Percentiles rank a stretch among this genome's conserved stretches.
Conservation (phyloP, 2,797 vertebrate species). For the Ficedula albicollis region DNA sequence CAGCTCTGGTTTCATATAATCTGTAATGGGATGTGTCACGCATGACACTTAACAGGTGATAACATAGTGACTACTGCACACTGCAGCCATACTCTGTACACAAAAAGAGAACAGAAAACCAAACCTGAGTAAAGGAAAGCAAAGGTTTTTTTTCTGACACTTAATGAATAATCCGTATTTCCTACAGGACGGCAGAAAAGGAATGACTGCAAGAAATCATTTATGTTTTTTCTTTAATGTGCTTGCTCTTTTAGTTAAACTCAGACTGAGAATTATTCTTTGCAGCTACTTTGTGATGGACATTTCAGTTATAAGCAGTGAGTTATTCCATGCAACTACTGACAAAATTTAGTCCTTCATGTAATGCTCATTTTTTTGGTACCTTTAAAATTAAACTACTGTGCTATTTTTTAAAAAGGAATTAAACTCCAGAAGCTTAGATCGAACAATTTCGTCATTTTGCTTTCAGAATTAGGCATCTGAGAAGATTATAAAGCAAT, state of each 20-base stretch:
- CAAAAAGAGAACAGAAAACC: not conserved
- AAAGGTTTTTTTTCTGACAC: not conserved
- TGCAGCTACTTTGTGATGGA: not conserved
- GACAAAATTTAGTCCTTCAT: not conserved
- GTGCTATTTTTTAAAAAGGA: slow-evolving; percentile 27
- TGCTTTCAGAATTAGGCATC: slow-evolving; percentile 46
- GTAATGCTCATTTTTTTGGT: not conserved
- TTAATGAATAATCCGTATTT: slow-evolving; percentile 19
- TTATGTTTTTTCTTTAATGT: not conserved
- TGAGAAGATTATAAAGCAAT: slow-evolving; percentile 28
- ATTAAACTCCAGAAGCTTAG: not conserved
- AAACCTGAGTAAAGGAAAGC: not conserved
- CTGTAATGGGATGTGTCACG: not conserved
- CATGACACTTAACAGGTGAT: slow-evolving; percentile 14
- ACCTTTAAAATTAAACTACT: slow-evolving; percentile 6
- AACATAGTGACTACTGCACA: not conserved
- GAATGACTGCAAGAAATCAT: slow-evolving; percentile 1
- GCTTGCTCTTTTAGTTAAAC: not conserved
- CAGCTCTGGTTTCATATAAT: not conserved
- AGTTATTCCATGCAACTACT: not conserved
- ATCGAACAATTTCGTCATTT: not conserved
- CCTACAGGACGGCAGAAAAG: slow-evolving; percentile 4
- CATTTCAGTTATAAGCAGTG: not conserved
- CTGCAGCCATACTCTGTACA: not conserved
- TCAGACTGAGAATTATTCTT: not conserved